Evolutionary conservation across 2,888 invertebrate species (phyloP).

Genomic region (Sthenelais limicola): DNA sequence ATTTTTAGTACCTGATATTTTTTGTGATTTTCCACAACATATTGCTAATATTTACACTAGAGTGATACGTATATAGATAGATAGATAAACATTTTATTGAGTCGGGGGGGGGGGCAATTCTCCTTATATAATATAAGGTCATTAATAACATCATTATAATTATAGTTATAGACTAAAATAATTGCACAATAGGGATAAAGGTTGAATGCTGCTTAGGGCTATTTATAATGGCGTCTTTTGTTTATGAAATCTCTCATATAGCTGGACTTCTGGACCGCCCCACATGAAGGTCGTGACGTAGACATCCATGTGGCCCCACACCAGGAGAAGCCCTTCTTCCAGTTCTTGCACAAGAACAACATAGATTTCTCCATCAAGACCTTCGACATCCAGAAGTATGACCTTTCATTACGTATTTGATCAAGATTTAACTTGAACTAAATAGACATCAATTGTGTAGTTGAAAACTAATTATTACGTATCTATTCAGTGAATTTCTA

Average conservation of each 20-base stretch:
- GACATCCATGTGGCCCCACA: slow-evolving; percentile 37
- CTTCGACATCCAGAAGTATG: slow-evolving; percentile 41
- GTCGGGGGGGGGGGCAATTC: too few species aligned
- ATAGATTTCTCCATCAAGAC: slow-evolving; percentile 11
- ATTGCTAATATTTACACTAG: too few species aligned
- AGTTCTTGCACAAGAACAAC: neutral
- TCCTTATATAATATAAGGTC: too few species aligned
- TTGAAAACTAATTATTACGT: neutral
- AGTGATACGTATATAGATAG: too few species aligned
- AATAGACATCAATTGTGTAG: neutral
- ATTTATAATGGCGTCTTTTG: neutral
- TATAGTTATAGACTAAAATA: too few species aligned
- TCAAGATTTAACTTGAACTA: neutral
- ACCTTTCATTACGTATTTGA: neutral
- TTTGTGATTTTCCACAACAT: too few species aligned
- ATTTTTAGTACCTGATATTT: neutral
- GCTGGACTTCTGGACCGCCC: slow-evolving; percentile 42
- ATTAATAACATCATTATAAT: too few species aligned
- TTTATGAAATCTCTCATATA: neutral
- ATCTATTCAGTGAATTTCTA: neutral
- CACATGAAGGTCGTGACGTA: neutral
- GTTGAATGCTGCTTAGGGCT: neutral
- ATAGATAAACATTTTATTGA: too few species aligned
- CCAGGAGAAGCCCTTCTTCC: neutral
- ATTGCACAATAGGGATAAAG: too few species aligned